Conservation (phyloP, 1,140 invertebrate species). For the Caenorhabditis remanei region DNA sequence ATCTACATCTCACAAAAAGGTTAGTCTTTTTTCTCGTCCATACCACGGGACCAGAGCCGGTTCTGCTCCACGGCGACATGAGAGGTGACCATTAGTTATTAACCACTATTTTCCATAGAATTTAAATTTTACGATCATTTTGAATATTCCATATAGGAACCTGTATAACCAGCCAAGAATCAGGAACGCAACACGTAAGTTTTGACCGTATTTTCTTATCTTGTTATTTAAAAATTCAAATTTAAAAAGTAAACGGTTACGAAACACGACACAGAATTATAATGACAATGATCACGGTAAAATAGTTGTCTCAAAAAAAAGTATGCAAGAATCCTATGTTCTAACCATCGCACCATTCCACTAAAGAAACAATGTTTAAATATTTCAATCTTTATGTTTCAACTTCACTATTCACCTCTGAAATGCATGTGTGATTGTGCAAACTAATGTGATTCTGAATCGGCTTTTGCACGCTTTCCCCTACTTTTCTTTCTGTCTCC, state of each 20-base stretch:
- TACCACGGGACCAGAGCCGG: not conserved
- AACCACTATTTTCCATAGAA: not conserved
- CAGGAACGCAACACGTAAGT: constrained; percentile 46
- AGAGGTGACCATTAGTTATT: constrained; percentile 25
- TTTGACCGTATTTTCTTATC: constrained; percentile 44
- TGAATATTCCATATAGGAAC: constrained; percentile 51
- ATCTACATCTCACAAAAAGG: not conserved
- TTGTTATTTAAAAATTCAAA: not conserved
- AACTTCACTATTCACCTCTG: constrained; percentile 35
- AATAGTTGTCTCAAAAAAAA: not conserved
- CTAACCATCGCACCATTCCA: constrained; percentile 33
- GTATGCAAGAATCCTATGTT: constrained; percentile 44
- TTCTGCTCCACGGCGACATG: not conserved
- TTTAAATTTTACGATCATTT: constrained; percentile 32
- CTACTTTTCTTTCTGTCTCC: constrained; percentile 7
- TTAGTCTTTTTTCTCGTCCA: not conserved
- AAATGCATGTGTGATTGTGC: constrained; percentile 37
- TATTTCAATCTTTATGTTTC: constrained; percentile 13
- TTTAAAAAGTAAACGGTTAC: not conserved
- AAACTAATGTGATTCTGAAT: constrained; percentile 9
- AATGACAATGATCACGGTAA: not conserved
- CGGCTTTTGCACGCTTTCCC: not conserved
- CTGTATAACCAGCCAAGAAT: constrained; percentile 44
- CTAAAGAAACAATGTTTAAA: not conserved
- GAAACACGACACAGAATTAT: not conserved